Conservation (phyloP, 35 echinoderm and acorn worm species). For the Apostichopus californicus region DNA sequence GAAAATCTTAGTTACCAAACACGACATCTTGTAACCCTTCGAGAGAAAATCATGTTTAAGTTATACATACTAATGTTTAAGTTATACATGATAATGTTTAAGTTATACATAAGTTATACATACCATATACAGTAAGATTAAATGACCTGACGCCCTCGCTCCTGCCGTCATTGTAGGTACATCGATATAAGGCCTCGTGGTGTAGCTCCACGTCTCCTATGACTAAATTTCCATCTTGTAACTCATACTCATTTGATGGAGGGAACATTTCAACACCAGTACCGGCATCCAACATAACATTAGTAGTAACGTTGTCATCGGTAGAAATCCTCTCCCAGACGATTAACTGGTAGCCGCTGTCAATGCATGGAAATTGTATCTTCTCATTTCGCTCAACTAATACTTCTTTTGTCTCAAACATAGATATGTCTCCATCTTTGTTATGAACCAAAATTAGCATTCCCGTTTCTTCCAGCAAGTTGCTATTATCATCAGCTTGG, state of each 20-base stretch:
- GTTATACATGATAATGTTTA: neutral
- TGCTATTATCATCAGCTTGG: neutral
- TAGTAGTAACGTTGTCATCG: neutral
- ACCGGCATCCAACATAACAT: neutral
- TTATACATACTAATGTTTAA: neutral
- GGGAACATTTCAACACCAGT: neutral
- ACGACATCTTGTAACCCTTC: no score
- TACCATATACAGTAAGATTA: neutral
- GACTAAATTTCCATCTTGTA: neutral
- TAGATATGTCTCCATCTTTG: neutral
- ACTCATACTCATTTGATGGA: neutral
- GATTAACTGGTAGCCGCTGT: neutral
- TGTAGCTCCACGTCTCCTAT: neutral
- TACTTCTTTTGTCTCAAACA: neutral
- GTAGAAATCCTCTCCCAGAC: neutral
- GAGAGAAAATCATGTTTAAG: neutral
- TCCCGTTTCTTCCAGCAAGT: neutral
- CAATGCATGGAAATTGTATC: neutral
- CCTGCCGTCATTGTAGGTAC: neutral
- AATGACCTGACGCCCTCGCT: neutral
- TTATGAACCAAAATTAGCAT: neutral
- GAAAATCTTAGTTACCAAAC: no score
- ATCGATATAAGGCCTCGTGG: slow-evolving; percentile 3
- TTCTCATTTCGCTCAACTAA: neutral
- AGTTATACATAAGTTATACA: neutral